These are phyloP conservation scores for Macropodus opercularis DNA, from an alignment of 2,797 vertebrate genomes.

Conservation along the genomic window DNA sequence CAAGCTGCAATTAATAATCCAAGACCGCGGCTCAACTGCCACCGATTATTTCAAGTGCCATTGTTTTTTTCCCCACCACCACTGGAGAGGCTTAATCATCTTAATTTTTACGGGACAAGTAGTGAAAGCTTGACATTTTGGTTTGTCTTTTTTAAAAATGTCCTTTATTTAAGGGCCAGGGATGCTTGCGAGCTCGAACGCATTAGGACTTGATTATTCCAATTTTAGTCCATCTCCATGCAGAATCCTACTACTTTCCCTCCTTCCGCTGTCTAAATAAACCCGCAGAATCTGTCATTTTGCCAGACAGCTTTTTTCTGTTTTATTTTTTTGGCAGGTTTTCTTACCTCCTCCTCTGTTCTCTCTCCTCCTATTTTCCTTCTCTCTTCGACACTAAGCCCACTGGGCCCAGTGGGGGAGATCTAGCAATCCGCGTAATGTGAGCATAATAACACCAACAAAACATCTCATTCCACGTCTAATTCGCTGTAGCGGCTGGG, in stretches of 20 bases:
- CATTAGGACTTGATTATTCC: conserved; percentile 65
- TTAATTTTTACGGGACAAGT: conserved; percentile 59
- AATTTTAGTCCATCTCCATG: conserved; percentile 57
- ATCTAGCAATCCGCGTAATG: conserved; percentile 78
- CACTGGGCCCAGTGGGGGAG: conserved; percentile 69
- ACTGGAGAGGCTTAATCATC: conserved; percentile 72
- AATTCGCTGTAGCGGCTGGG: conserved; percentile 66
- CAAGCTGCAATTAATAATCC: conserved; percentile 71
- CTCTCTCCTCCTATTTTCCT: conserved; percentile 6
- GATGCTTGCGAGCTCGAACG: conserved; percentile 58
- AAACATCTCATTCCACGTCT: conserved; percentile 73
- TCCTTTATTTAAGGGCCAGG: conserved; percentile 33
- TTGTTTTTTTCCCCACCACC: conserved; percentile 50
- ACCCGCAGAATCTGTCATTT: conserved; percentile 57
- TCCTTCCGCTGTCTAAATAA: conserved; percentile 42
- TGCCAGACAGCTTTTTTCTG: conserved; percentile 72
- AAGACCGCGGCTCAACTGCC: conserved; percentile 55
- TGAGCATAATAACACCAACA: conserved; percentile 77
- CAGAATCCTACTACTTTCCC: conserved; percentile 24
- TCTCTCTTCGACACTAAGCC: conserved; percentile 54
- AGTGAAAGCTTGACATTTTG: conserved; percentile 52
- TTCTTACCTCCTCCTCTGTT: conserved; percentile 25
- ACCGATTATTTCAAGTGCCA: conserved; percentile 70
- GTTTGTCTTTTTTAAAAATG: conserved; percentile 16
- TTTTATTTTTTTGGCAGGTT: conserved; percentile 68